Base-by-base conservation (phyloP, 2,113 vertebrate species). In the Oceanites oceanicus region DNA sequence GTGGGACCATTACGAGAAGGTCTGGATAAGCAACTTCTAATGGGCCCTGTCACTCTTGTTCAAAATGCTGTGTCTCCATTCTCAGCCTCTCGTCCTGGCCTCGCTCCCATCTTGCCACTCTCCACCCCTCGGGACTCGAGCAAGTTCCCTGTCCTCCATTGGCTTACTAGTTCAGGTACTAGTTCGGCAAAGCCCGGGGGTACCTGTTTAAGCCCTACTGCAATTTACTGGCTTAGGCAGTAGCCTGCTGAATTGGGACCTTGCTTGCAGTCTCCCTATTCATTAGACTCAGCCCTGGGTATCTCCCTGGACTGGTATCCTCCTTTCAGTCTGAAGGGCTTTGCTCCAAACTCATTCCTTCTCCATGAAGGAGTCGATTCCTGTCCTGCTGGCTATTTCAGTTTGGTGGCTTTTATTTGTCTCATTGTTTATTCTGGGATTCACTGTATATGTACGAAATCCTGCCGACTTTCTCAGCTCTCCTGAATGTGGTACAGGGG, bases 61-160 rank as follows among this genome's bases (percentile, higher is more conserved):
- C 15, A 68, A 36, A 94, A 80, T 42, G 15, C 50, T 55, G 14
- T 42, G 7, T 71, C 38, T 55, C n/a, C 29, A 29, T 67, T 50
- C 50, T 62, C 30, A 58, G 34, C 42, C 45, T 50, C 23, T 59
- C 1, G 0, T 75, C 52, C 52, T 1, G 2, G 40, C 29, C 44
- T 38, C 0, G 0, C 36, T 84, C 53, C 67, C 16, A 2, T 59
- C 50, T 78, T 76, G 50, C 62, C 71, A 26, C 40, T 6, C 21
- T 42, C 40, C 40, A 1, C 17, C 42, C 22, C 27, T 9, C 2
- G 3, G 65, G 23, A 67, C 18, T 71, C 0, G 0, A 59, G 68
- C n/a, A 71, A 30, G 34, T 77, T 67, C n/a, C 16, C 15, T 56
- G 10, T 36, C 29, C 55, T 56, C 9, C 63, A 8, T 2, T 3